Evolutionary conservation across 2,797 vertebrate species (phyloP).

Genomic region (Austrolebias charrua): DNA sequence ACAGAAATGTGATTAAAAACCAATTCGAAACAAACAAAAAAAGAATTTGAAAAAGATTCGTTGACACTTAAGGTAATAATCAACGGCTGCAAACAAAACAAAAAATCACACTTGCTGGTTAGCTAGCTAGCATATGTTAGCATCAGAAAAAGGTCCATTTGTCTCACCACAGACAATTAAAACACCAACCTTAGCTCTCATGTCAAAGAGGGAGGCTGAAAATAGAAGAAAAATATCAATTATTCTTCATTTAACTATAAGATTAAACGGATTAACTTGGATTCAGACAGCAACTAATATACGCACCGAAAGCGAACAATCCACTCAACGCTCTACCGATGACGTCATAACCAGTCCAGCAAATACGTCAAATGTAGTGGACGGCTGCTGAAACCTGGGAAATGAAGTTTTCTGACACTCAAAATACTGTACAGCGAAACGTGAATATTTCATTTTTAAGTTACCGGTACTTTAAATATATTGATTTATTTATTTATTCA

Average conservation of each 20-base stretch:
- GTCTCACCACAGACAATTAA: background rate
- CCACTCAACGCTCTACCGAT: conserved; percentile 39
- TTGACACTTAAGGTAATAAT: accelerated
- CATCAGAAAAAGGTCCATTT: background rate
- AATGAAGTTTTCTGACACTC: conserved; percentile 37
- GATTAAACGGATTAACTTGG: conserved; percentile 58
- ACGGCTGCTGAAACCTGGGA: conserved; percentile 46
- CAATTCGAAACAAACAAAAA: accelerated
- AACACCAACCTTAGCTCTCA: conserved; percentile 92
- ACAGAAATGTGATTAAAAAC: background rate
- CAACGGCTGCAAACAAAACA: accelerated
- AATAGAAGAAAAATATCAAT: conserved; percentile 17
- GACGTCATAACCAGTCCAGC: accelerated
- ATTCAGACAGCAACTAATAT: conserved; percentile 34
- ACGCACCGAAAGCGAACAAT: conserved; percentile 75
- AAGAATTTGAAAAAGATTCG: accelerated
- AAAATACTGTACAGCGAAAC: background rate
- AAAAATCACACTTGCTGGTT: background rate
- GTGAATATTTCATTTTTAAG: no score
- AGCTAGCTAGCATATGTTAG: conserved; percentile 27
- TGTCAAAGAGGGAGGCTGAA: conserved; percentile 73
- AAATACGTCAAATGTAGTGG: conserved; percentile 63
- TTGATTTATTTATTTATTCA: no score
- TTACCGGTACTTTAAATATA: no score
- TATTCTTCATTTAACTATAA: conserved; percentile 59